phyloP scores from a whole-genome alignment of 2,888 invertebrate species.

The Incurvaria masculella region DNA sequence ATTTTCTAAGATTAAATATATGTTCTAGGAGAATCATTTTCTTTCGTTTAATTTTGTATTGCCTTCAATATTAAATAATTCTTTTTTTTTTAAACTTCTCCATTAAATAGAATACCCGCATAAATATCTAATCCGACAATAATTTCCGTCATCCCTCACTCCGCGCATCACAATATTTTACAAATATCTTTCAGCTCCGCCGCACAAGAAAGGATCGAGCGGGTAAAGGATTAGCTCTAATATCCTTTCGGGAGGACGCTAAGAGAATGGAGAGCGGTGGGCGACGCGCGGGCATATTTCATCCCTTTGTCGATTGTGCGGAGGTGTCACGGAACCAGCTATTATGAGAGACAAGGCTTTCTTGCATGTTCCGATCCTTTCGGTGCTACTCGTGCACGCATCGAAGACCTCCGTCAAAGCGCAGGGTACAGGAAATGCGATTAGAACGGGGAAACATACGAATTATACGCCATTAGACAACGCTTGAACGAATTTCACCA shows the following conservation, averaged over 20 bases:
- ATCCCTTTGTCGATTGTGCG: conserved; percentile 25
- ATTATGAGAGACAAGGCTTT: conserved; percentile 33
- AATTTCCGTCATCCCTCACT: conserved; percentile 20
- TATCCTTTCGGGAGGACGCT: conserved; percentile 27
- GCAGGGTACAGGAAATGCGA: conserved; percentile 50
- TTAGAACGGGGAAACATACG: conserved; percentile 52
- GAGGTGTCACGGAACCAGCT: conserved; percentile 44
- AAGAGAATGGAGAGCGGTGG: conserved; percentile 18
- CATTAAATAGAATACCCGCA: neutral
- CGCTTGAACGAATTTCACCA: conserved; percentile 46
- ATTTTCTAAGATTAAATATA: too few species aligned
- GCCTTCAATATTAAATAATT: conserved; percentile 16
- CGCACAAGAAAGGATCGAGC: conserved; percentile 42
- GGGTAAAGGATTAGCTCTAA: conserved; percentile 45
- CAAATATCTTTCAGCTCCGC: conserved; percentile 37
- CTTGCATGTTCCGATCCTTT: conserved; percentile 31
- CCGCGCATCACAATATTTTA: conserved; percentile 45
- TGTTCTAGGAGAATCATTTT: too few species aligned
- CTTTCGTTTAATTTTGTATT: too few species aligned
- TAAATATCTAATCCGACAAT: conserved; percentile 23
- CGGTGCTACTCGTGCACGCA: conserved; percentile 37
- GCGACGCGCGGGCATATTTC: conserved; percentile 13
- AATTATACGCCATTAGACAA: conserved; percentile 49
- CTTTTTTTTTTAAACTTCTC: neutral
- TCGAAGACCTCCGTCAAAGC: conserved; percentile 40